Evolutionary conservation across 2,888 invertebrate genomes (phyloP), one percentile per base, ranked within the genome.

Genomic region (Drosophila nigritarsus): DNA sequence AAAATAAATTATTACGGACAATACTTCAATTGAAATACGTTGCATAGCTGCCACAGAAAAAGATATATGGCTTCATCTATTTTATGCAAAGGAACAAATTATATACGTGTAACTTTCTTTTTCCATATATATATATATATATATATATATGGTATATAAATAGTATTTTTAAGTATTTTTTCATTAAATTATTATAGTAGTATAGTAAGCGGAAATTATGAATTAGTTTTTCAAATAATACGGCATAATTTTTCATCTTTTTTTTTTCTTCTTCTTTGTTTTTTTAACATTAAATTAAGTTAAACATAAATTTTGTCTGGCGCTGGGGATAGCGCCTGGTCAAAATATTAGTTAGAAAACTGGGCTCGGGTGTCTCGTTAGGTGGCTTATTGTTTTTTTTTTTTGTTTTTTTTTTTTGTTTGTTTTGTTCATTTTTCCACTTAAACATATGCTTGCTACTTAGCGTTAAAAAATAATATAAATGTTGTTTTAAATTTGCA

Each of bases 311-410:
- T 54, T 68, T 74, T 51, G 74, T 59, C 45, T 59, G 67, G 63
- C 53, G 67, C 56, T 59, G 29, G 29, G 20, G 54, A 2, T 20
- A 49, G 54, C 62, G 63, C 53, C 56, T 50, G 20, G 60, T 55
- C 75, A 79, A 67, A 62, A 67, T 53, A 59, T 62, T 75, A 69
- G 32, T 78, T 55, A 74, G 67, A 69, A 73, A 86, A 89, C 85
- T 86, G 85, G 85, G 89, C 77, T 87, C 77, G 81, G 83, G 82
- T 84, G 87, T 88, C 88, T 63, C 38, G 32, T 65, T 56, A 45
- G 42, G 66, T 71, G 64, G 62, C 54, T 70, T 55, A 36, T 59
- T 59, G 3, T 38, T n/a, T 9, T 32, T 30, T 13, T 32, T 0
- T 38, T 20, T 54, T 59, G 5, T 38, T 11, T 15, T 32, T n/a